These are phyloP conservation scores for Parotia lawesii DNA, from an alignment of 2,113 vertebrate species.

Conservation along the genomic window DNA sequence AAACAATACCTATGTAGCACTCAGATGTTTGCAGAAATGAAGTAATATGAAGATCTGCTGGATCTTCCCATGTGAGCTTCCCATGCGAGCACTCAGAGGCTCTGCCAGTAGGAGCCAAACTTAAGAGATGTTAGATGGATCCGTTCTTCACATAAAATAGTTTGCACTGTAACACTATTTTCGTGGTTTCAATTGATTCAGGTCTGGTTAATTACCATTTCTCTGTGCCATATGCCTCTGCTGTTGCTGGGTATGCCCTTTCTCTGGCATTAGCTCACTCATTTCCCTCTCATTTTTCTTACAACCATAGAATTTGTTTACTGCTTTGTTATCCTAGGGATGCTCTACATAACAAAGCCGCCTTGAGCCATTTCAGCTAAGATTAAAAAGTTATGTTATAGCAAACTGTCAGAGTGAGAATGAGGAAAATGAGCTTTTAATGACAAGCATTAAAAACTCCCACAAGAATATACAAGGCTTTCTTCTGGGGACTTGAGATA, in stretches of 20 bases:
- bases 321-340: background rate
- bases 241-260: background rate
- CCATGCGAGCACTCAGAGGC: background rate
- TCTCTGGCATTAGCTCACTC: background rate
- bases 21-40: background rate
- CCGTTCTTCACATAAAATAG: background rate
- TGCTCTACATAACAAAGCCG: background rate
- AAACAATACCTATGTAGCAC: background rate
- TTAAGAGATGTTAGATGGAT: background rate
- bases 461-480: background rate
- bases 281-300: background rate
- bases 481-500: background rate
- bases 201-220: background rate
- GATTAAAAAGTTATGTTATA: background rate
- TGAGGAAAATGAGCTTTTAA: background rate
- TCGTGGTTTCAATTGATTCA: background rate
- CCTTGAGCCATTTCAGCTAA: background rate
- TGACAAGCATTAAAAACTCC: background rate
- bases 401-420: background rate
- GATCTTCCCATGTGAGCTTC: background rate
- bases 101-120: background rate
- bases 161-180: background rate
- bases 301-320: background rate
- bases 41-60: background rate
- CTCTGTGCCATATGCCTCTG: background rate